Conservation (phyloP, 2,797 vertebrate species). For the Onychomys leucogaster region DNA sequence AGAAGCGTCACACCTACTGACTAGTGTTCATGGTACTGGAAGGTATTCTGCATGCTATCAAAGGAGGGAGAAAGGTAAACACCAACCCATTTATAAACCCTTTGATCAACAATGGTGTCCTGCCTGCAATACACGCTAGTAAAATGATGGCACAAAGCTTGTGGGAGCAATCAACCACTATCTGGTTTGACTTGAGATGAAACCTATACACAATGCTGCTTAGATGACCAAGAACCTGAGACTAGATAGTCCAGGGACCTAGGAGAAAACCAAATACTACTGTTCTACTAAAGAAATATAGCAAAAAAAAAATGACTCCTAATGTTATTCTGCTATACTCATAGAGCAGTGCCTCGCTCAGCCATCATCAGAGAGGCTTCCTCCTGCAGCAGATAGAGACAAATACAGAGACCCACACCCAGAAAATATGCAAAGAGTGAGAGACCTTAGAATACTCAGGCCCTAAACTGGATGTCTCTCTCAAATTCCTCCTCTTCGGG, state of each 20-base stretch:
- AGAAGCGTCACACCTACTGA: neutral
- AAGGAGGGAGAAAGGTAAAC: neutral
- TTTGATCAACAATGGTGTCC: neutral
- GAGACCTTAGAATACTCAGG: neutral
- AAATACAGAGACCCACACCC: neutral
- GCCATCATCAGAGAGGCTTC: neutral
- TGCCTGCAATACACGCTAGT: neutral
- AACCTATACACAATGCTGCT: neutral
- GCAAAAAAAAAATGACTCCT: neutral
- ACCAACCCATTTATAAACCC: neutral
- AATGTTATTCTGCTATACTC: neutral
- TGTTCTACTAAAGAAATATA: neutral
- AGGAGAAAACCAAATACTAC: neutral
- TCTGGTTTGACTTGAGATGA: neutral
- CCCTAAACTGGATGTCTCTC: neutral
- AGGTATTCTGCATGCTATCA: neutral
- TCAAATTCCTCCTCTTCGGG: neutral
- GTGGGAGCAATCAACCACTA: neutral
- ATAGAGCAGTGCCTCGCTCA: neutral
- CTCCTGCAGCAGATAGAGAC: neutral
- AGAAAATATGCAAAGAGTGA: neutral
- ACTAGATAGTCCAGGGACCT: neutral
- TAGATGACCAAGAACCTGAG: neutral
- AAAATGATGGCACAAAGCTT: neutral
- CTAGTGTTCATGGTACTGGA: neutral